Evolutionary conservation across 2,113 vertebrate species (phyloP).

Genomic region (Corydoras maculifer): DNA sequence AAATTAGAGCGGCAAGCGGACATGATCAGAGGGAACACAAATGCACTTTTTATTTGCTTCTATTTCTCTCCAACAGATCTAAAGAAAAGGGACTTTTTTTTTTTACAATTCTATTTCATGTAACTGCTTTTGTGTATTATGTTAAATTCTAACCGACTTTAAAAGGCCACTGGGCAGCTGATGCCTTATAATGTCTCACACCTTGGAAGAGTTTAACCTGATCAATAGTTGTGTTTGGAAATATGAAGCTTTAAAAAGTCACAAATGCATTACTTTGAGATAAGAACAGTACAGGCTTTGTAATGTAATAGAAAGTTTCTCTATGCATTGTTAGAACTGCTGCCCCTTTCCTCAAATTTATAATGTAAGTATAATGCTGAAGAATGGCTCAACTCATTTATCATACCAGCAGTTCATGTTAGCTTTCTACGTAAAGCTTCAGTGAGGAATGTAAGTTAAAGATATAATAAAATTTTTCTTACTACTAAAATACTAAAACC

Average conservation of each 20-base stretch:
- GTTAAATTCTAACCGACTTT: neutral
- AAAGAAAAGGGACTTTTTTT: neutral
- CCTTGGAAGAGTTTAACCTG: neutral
- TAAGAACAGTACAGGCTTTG: neutral
- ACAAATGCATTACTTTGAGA: slow-evolving; percentile 17
- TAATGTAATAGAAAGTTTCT: slow-evolving; percentile 23
- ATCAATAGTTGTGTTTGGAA: slow-evolving; percentile 17
- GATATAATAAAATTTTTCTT: no score
- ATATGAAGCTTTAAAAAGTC: slow-evolving; percentile 7
- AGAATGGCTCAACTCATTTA: no score
- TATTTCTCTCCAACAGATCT: slow-evolving; percentile 4
- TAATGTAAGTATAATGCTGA: neutral
- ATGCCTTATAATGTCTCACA: neutral
- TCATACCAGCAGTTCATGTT: no score
- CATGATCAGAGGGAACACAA: slow-evolving; percentile 19
- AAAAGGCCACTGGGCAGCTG: neutral
- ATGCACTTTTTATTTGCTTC: slow-evolving; percentile 19
- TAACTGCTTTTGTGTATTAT: neutral
- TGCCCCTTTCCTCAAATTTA: slow-evolving; percentile 6
- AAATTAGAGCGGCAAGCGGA: slow-evolving; percentile 21
- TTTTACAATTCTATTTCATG: slow-evolving; percentile 1
- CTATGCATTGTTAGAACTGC: slow-evolving; percentile 24
- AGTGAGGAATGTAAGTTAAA: no score
- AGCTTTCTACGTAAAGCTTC: no score
- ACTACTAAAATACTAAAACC: no score